A percentile compares a stretch with the other conserved stretches of the same genome.
These are phyloP conservation scores for Bovichtus variegatus DNA, from an alignment of 2,797 vertebrate genomes.

Conservation along the genomic window DNA sequence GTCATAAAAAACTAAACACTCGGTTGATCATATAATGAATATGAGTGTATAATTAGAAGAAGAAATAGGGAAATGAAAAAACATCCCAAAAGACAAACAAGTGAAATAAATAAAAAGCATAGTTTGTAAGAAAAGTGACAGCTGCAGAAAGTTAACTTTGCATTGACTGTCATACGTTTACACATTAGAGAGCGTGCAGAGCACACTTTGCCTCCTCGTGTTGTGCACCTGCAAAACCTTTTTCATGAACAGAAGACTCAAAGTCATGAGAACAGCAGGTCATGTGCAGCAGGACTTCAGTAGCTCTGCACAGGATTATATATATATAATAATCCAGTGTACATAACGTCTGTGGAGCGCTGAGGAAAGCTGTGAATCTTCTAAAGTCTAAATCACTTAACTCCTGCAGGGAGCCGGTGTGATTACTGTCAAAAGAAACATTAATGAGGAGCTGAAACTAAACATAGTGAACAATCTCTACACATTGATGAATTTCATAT, in stretches of 20 bases:
- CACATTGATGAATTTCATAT: slow-evolving; percentile 1
- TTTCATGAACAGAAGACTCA: slow-evolving; percentile 35
- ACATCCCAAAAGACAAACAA: background rate
- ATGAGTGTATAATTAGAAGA: too few relatives aligned
- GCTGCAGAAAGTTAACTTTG: background rate
- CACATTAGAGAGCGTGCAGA: slow-evolving; percentile 1
- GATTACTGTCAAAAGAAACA: slow-evolving; percentile 35
- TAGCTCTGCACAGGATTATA: slow-evolving; percentile 16
- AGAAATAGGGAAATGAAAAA: too few relatives aligned
- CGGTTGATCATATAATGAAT: too few relatives aligned
- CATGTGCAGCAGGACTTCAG: slow-evolving; percentile 30
- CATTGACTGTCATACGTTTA: background rate
- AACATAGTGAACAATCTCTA: slow-evolving; percentile 1
- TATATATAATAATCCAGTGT: slow-evolving; percentile 49
- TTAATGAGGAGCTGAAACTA: slow-evolving; percentile 33
- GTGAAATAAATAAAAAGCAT: background rate
- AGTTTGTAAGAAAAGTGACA: background rate
- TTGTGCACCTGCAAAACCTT: slow-evolving; percentile 28
- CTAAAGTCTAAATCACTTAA: slow-evolving; percentile 40
- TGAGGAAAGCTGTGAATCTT: slow-evolving; percentile 26
- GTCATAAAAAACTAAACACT: too few relatives aligned
- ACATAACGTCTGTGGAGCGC: slow-evolving; percentile 17
- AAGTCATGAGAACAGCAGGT: slow-evolving; percentile 32
- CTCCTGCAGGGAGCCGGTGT: slow-evolving; percentile 39
- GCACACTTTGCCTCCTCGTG: background rate